Evolutionary conservation across 92 coral and sea anemone genomes (phyloP).

Genomic region (Bergia sp.): DNA sequence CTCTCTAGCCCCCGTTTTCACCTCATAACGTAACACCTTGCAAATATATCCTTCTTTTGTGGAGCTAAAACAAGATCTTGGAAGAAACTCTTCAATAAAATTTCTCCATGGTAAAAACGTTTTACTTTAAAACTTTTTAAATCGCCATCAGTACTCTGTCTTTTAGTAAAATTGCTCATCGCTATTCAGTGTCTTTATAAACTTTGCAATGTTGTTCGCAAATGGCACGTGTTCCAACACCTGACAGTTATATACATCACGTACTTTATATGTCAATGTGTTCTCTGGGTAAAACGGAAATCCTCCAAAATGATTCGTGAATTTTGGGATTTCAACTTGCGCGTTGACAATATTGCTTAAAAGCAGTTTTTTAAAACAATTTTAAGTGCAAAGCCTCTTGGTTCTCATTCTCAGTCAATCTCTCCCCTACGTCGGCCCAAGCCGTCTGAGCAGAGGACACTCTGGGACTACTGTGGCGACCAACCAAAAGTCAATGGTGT

Average conservation of each 20-base stretch:
- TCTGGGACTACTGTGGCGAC: neutral
- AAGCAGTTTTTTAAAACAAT: neutral
- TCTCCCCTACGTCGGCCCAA: neutral
- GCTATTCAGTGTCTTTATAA: neutral
- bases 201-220: neutral
- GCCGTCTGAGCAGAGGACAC: neutral
- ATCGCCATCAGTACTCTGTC: too few species aligned
- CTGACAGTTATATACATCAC: neutral
- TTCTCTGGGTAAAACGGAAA: neutral
- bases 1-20: neutral
- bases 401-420: neutral
- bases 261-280: neutral
- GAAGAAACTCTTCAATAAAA: too few species aligned
- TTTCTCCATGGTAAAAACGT: neutral
- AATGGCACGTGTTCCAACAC: neutral
- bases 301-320: neutral
- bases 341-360: neutral
- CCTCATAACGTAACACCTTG: neutral
- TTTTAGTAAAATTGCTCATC: neutral
- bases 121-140: too few species aligned
- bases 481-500: neutral
- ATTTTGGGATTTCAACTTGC: neutral
- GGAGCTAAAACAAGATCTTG: neutral
- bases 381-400: neutral
- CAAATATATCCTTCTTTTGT: neutral